A percentile compares a stretch with the other conserved stretches of the same genome.
Evolutionary conservation across 2,797 vertebrate genomes (phyloP).

Genomic region (Ispidina lecontei): DNA sequence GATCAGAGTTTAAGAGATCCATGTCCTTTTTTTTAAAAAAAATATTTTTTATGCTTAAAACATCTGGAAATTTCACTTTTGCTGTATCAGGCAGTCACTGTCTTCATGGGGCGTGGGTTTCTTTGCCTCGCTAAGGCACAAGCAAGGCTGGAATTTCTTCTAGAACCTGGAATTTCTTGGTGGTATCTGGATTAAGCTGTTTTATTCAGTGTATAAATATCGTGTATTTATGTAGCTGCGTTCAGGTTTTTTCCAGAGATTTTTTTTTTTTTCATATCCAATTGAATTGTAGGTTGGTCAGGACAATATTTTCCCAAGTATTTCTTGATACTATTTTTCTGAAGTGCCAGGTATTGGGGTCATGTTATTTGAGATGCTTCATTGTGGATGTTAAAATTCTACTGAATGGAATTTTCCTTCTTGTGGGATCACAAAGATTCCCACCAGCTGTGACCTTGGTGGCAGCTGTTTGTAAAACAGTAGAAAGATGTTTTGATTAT

Average conservation of each 20-base stretch:
- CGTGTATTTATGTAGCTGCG: not conserved
- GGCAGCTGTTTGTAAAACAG: no score
- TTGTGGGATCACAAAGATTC: no score
- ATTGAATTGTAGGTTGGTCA: not conserved
- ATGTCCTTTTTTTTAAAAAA: accelerated
- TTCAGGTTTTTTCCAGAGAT: no score
- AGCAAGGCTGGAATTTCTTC: not conserved
- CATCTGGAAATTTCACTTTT: not conserved
- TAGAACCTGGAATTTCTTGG: not conserved
- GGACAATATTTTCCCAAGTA: not conserved
- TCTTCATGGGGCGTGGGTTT: accelerated
- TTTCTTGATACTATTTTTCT: not conserved
- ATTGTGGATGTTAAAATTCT: no score
- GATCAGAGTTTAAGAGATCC: accelerated
- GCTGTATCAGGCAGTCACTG: not conserved
- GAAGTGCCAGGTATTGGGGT: not conserved
- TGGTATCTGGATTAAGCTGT: not conserved
- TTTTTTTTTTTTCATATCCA: not conserved
- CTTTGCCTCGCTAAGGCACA: not conserved
- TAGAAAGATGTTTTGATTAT: no score
- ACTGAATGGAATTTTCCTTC: no score
- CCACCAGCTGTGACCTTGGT: no score
- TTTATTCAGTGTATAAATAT: not conserved
- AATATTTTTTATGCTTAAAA: not conserved
- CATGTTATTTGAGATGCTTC: not conserved